Evolutionary conservation across 2,113 vertebrate genomes (phyloP), one percentile per base, ranked within the genome.

Genomic region (Bos taurus): DNA sequence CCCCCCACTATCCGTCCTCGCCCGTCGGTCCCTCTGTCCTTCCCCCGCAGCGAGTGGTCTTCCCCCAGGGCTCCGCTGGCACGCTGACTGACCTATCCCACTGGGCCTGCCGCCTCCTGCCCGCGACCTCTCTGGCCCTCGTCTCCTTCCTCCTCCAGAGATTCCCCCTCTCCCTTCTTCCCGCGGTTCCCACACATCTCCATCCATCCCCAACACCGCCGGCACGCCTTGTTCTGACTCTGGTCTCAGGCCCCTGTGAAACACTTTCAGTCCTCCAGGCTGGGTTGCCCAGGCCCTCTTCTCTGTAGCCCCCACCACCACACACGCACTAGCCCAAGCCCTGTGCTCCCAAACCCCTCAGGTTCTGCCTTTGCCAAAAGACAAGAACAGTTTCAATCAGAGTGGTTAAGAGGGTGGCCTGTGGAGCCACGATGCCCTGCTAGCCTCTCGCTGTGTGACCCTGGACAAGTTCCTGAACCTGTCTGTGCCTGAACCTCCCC

Each of bases 31-130:
- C 43, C 36, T 33, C 43, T 2, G 19, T 25, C 64, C 48, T 16
- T 50, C 62, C 43, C 7, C 28, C 19, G 14, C 11, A 2, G 13
- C 6, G 2, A 33, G 2, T 6, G 2, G 52, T 13, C 57, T 30
- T 21, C n/a, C 52, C 21, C 59, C 16, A 3, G 0, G 1, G 64
- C 71, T 59, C 50, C 12, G 11, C 6, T 2, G 10, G 81, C 81
- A 77, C 6, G 26, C 14, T 0, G 8, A n/a, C 19, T 0, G 8
- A n/a, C 15, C 21, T 36, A 25, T 14, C 26, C 40, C 56, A 10
- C 83, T 10, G 1, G 9, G 36, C 15, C 59, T 7, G 1, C 19
- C 25, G 5, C 16, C 25, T 25, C 30, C 17, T 50, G n/a, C 19
- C 40, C 5, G 5, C 0, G 25, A 36, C 43, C 33, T 43, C 54